These are phyloP conservation scores for Barnardius zonarius DNA, from an alignment of 2,113 vertebrate species.

Conservation along the genomic window DNA sequence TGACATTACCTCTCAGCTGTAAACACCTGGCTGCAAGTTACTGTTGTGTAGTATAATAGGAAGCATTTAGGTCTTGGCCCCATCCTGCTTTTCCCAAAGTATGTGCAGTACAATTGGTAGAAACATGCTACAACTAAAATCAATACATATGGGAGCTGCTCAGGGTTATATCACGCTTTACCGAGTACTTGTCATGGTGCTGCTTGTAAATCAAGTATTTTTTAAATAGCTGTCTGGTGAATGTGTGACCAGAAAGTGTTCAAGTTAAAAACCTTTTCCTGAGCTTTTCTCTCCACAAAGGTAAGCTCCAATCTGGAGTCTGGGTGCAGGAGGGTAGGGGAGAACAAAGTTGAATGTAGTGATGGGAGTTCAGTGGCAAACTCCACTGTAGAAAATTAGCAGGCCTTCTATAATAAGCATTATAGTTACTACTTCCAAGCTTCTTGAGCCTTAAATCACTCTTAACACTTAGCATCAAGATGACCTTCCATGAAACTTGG, in stretches of 20 bases:
- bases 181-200: background rate
- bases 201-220: background rate
- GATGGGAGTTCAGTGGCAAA: background rate
- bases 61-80: background rate
- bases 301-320: background rate
- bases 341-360: background rate
- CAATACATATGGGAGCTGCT: background rate
- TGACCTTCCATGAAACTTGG: background rate
- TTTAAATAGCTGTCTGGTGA: background rate
- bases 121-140: background rate
- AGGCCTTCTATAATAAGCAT: background rate
- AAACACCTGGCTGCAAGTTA: background rate
- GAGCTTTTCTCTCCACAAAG: background rate
- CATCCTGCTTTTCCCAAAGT: background rate
- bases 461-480: background rate
- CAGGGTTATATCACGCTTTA: background rate
- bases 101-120: background rate
- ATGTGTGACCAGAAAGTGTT: background rate
- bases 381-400: background rate
- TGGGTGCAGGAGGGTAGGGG: accelerated
- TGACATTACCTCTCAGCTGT: background rate
- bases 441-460: background rate
- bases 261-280: background rate
- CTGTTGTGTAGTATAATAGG: background rate
- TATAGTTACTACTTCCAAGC: background rate